Conservation (phyloP, 2,797 vertebrate species). For the Silurus lanzhouensis region DNA sequence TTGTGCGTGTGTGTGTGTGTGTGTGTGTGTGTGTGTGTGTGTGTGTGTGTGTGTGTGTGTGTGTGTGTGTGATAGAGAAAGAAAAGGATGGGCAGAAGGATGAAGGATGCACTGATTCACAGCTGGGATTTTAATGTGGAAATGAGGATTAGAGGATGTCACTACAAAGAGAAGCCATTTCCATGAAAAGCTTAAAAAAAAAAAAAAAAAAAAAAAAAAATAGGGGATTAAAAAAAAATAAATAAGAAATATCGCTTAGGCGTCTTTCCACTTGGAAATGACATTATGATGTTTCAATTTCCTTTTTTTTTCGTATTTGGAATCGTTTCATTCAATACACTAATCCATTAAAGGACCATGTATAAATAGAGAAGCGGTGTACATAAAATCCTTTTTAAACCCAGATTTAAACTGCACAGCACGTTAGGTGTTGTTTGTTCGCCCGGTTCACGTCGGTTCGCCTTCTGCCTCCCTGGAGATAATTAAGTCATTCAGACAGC, state of each 20-base stretch:
- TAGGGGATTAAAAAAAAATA: background rate
- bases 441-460: background rate
- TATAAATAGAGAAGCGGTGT: background rate
- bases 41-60: background rate
- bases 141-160: background rate
- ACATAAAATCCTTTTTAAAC: background rate
- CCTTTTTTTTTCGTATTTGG: background rate
- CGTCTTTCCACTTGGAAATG: background rate
- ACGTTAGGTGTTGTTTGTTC: background rate
- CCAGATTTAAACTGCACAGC: background rate
- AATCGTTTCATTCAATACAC: background rate
- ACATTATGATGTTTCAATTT: background rate
- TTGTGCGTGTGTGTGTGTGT: background rate
- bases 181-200: background rate
- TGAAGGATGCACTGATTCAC: background rate
- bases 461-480: background rate
- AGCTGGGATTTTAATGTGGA: constrained; percentile 8
- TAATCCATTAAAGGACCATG: background rate
- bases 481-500: background rate
- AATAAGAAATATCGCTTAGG: background rate
- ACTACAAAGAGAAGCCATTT: background rate
- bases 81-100: background rate
- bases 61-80: background rate
- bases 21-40: background rate
- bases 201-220: background rate